These are phyloP conservation scores for Sebastes miniatus DNA, from an alignment of 2,797 vertebrate genomes.

Conservation along the genomic window DNA sequence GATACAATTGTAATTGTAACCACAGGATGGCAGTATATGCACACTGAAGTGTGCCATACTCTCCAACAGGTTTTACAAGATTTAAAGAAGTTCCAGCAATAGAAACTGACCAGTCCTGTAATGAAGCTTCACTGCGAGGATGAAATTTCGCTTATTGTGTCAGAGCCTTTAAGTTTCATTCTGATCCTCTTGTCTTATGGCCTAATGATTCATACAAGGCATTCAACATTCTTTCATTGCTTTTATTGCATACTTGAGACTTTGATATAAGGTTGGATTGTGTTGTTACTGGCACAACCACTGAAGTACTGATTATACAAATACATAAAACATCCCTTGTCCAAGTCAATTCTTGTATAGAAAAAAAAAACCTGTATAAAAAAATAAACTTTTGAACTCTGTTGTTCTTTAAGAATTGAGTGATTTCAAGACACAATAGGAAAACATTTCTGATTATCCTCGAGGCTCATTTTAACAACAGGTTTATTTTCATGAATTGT, in stretches of 20 bases:
- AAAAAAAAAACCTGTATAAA: neutral
- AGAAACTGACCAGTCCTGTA: neutral
- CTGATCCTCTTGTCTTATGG: neutral
- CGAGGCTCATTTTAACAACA: neutral
- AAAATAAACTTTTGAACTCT: neutral
- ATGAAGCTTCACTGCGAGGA: neutral
- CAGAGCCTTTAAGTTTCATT: neutral
- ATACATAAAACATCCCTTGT: neutral
- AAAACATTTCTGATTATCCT: neutral
- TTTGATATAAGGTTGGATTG: neutral
- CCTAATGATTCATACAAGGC: neutral
- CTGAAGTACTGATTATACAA: neutral
- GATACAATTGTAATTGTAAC: neutral
- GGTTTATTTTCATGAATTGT: neutral
- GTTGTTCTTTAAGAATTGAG: neutral
- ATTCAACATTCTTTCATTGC: neutral
- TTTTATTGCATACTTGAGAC: neutral
- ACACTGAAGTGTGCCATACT: neutral
- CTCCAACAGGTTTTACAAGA: neutral
- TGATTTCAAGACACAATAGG: neutral
- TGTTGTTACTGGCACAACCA: neutral
- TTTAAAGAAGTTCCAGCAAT: slow-evolving; percentile 2
- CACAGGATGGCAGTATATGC: slow-evolving; percentile 64
- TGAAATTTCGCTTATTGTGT: neutral
- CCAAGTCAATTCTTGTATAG: neutral